phyloP scores from a whole-genome alignment of 2,113 vertebrate species.

The Mola mola region DNA sequence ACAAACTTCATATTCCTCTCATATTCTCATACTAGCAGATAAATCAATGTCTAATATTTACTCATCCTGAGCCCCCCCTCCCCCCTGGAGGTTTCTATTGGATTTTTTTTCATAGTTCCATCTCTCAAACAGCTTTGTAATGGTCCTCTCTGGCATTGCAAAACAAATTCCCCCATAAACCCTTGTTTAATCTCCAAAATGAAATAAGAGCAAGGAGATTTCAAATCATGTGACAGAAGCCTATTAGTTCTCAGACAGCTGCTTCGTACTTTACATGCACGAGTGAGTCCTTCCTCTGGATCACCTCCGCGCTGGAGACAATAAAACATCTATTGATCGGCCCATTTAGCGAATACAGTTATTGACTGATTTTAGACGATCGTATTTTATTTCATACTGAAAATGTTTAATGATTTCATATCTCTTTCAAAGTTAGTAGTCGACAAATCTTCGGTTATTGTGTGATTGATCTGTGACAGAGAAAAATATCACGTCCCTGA shows the following conservation, averaged over 20 bases:
- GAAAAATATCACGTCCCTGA: slow-evolving; percentile 31
- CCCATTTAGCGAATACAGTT: not conserved
- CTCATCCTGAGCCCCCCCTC: slow-evolving; percentile 13
- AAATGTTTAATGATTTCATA: too few species aligned
- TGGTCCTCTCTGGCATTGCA: slow-evolving; percentile 64
- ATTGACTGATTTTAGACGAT: not conserved
- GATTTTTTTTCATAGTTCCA: slow-evolving; percentile 65
- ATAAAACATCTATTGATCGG: slow-evolving; percentile 12
- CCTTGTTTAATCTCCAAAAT: slow-evolving; percentile 81
- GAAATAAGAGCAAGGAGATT: slow-evolving; percentile 81
- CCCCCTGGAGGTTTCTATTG: slow-evolving; percentile 44
- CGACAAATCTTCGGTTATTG: not conserved
- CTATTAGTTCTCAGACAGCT: slow-evolving; percentile 66
- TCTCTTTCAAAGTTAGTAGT: too few species aligned
- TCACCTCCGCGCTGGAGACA: not conserved
- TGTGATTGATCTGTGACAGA: slow-evolving; percentile 7
- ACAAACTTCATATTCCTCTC: too few species aligned
- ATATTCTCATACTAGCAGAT: too few species aligned
- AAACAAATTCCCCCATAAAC: slow-evolving; percentile 76
- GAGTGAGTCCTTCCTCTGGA: slow-evolving; percentile 20
- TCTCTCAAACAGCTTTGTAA: slow-evolving; percentile 72
- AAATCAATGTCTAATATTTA: slow-evolving; percentile 60
- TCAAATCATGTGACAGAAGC: slow-evolving; percentile 71
- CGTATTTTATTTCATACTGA: too few species aligned
- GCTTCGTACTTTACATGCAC: slow-evolving; percentile 44